Conservation (phyloP, 2,113 vertebrate species). For the Gymnobelideus leadbeateri region DNA sequence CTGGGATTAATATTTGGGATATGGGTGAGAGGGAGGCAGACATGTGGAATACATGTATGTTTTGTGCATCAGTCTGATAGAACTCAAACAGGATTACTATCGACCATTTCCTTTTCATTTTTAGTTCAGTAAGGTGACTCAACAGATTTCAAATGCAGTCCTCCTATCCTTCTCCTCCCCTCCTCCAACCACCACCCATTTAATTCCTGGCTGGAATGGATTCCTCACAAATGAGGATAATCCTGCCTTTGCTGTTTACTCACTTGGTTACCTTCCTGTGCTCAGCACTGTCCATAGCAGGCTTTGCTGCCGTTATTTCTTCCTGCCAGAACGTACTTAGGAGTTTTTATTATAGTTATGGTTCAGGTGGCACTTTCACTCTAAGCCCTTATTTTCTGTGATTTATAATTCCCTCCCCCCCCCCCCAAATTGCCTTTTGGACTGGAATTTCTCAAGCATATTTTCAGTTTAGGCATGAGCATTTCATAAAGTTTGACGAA, state of each 20-base stretch:
- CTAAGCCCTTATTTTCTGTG: slow-evolving; percentile 80
- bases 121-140: slow-evolving; percentile 28
- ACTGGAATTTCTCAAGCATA: slow-evolving; percentile 82
- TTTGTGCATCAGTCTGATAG: slow-evolving; percentile 59
- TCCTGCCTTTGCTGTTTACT: slow-evolving; percentile 81
- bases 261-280: slow-evolving; percentile 80
- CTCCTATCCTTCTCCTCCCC: slow-evolving; percentile 26
- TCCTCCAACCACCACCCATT: neutral
- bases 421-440: slow-evolving; percentile 82
- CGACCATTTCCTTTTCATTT: slow-evolving; percentile 69
- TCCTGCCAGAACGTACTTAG: slow-evolving; percentile 81
- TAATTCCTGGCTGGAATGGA: slow-evolving; percentile 73
- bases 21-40: slow-evolving; percentile 45
- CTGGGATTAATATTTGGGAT: neutral
- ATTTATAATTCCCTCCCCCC: slow-evolving; percentile 84
- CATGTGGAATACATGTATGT: slow-evolving; percentile 49
- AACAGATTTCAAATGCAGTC: slow-evolving; percentile 69
- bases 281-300: slow-evolving; percentile 75
- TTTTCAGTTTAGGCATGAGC: slow-evolving; percentile 83
- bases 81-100: slow-evolving; percentile 47
- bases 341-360: slow-evolving; percentile 82
- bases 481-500: slow-evolving; percentile 80
- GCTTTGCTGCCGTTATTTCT: slow-evolving; percentile 81
- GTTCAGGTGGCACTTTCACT: slow-evolving; percentile 82
- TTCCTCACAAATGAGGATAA: slow-evolving; percentile 76